Base-by-base conservation (phyloP, 1,140 invertebrate genomes). In the Drosophila auraria region DNA sequence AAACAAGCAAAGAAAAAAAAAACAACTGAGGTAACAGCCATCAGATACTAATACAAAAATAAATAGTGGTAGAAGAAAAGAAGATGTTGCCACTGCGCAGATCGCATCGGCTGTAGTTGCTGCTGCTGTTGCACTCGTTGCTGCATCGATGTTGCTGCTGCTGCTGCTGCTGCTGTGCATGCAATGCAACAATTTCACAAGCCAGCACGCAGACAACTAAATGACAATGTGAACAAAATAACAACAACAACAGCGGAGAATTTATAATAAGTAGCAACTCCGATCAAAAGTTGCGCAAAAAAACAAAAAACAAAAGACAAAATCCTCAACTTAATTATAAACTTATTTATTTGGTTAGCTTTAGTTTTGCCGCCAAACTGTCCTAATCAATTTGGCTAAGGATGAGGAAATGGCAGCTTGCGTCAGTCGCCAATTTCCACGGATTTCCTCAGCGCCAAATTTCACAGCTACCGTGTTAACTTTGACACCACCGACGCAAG, bases 311-410 rank as follows among this genome's bases (percentile, higher is more conserved):
- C 51, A 58, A 70, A 69, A 69, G 64, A 27, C 59, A 87, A 82
- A 56, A 80, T 79, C 75, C 42, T 74, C 77, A 44, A 78, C 79
- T 74, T 89, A 89, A 82, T 89, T 90, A 89, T 83, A 68, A 87
- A 89, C 83, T 87, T 87, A 87, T 87, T 87, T 87, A 87, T 87
- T 87, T 87, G 83, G 71, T 84, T 84, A 80, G 80, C 33, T 11
- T 23, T 40, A 57, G 54, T 25, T 63, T 79, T 62, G 54, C 57
- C 62, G 69, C 74, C 56, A 57, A 83, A 90, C 82, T 89, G 86
- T 90, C 86, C 80, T 90, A 89, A 89, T 89, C 86, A 89, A 89
- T 89, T 89, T 89, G 86, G 86, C 70, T 89, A 90, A 90, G 87
- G 82, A 89, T 89, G 86, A 90, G 84, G 84, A 89, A 89, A 89